phyloP scores from a whole-genome alignment of 2,797 vertebrate species.

The Brachymystax lenok region DNA sequence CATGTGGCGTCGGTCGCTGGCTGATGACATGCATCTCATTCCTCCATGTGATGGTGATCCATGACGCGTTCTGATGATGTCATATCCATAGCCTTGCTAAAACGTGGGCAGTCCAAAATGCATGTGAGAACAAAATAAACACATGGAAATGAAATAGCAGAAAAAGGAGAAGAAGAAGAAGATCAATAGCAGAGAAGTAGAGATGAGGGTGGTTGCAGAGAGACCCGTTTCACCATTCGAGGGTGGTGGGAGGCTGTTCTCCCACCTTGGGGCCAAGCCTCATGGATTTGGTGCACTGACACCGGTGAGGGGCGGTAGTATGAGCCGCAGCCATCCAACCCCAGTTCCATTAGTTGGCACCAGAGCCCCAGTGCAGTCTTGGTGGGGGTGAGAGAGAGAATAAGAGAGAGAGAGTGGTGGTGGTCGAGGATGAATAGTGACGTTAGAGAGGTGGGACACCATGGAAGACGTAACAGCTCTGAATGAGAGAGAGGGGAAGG shows the following conservation, averaged over 20 bases:
- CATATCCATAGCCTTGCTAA: conserved; percentile 36
- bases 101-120: conserved; percentile 31
- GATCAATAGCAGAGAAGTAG: conserved; percentile 26
- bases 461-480: not conserved
- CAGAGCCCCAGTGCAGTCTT: not conserved
- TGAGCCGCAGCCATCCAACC: not conserved
- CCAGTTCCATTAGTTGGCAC: not conserved
- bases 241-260: not conserved
- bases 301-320: too few species aligned
- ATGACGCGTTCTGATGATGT: conserved; percentile 52
- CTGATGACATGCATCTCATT: conserved; percentile 65
- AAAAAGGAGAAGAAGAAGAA: conserved; percentile 23
- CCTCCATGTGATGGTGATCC: conserved; percentile 48
- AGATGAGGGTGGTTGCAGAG: not conserved
- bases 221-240: not conserved
- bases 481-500: not conserved
- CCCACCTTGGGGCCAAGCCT: too few species aligned
- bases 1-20: conserved; percentile 23
- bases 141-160: not conserved
- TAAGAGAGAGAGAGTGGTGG: not conserved
- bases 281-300: too few species aligned
- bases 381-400: not conserved
- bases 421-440: not conserved
- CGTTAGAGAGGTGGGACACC: not conserved
- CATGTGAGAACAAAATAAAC: conserved; percentile 8